These are phyloP conservation scores for Conus ventricosus DNA, from an alignment of 1,140 invertebrate genomes.

Conservation along the genomic window DNA sequence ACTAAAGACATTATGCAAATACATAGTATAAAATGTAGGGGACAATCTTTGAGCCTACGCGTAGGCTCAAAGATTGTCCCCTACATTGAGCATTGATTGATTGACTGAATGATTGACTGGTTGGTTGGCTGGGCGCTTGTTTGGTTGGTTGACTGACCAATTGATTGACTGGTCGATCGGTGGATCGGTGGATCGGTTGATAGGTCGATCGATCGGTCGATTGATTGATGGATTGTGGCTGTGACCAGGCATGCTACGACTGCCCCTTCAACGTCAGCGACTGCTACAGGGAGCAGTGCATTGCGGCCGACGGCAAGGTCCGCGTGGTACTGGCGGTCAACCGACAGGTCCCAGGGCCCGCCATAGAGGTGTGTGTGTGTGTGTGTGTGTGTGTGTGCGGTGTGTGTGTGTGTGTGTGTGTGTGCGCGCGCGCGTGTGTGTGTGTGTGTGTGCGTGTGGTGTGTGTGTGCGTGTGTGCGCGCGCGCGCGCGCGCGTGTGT, in stretches of 20 bases:
- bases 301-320: slow-evolving; percentile 86
- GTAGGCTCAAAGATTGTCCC: too few relatives aligned
- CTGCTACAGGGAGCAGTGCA: slow-evolving; percentile 86
- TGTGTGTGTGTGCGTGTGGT: neutral
- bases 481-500: too few relatives aligned
- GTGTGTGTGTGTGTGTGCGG: neutral
- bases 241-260: slow-evolving; percentile 84
- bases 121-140: too few relatives aligned
- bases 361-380: slow-evolving; percentile 80
- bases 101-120: too few relatives aligned
- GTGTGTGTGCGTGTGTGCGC: too few relatives aligned
- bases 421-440: neutral
- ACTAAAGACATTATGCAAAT: too few relatives aligned
- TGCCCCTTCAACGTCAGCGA: slow-evolving; percentile 87
- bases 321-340: slow-evolving; percentile 88
- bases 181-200: neutral
- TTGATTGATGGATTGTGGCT: neutral
- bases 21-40: too few relatives aligned
- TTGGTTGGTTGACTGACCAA: too few relatives aligned
- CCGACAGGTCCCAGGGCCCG: slow-evolving; percentile 89
- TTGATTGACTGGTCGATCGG: too few relatives aligned
- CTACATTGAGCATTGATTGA: too few relatives aligned
- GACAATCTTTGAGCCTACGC: too few relatives aligned
- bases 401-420: neutral
- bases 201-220: neutral